These are phyloP conservation scores for Tubulanus polymorphus DNA, from an alignment of 2,888 invertebrate species.

Conservation along the genomic window DNA sequence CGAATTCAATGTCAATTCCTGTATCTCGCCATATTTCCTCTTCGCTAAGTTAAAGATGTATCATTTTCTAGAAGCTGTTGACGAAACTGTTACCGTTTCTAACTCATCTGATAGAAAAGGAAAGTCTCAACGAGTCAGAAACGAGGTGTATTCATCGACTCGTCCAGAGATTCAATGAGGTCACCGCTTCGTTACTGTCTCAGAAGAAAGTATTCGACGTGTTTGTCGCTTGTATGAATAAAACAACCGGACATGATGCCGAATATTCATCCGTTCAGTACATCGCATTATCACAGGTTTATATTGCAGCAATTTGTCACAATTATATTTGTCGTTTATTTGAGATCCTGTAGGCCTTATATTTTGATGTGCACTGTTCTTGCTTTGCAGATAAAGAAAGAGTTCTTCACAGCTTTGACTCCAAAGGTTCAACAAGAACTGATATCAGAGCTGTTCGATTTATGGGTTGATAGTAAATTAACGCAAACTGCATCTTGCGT, in stretches of 20 bases:
- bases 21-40: too few species aligned
- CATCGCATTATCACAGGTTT: slow-evolving; percentile 21
- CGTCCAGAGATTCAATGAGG: slow-evolving; percentile 24
- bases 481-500: slow-evolving; percentile 21
- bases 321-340: not conserved
- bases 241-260: not conserved
- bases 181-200: slow-evolving; percentile 18
- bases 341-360: not conserved
- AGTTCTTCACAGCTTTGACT: slow-evolving; percentile 32
- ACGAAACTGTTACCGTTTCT: slow-evolving; percentile 23
- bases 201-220: slow-evolving; percentile 10
- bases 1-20: too few species aligned
- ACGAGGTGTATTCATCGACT: slow-evolving; percentile 9
- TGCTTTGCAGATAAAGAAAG: slow-evolving; percentile 29
- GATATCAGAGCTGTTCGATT: slow-evolving; percentile 27
- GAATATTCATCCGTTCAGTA: slow-evolving; percentile 16
- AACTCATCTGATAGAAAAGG: slow-evolving; percentile 15
- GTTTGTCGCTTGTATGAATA: slow-evolving; percentile 10
- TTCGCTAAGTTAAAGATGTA: too few species aligned
- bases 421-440: slow-evolving; percentile 26
- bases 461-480: slow-evolving; percentile 20
- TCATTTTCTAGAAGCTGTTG: slow-evolving; percentile 23
- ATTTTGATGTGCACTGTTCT: not conserved
- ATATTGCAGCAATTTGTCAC: not conserved
- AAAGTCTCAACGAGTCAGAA: not conserved